Evolutionary conservation across 2,113 vertebrate species (phyloP).

Genomic region (Rhizomys pruinosus): DNA sequence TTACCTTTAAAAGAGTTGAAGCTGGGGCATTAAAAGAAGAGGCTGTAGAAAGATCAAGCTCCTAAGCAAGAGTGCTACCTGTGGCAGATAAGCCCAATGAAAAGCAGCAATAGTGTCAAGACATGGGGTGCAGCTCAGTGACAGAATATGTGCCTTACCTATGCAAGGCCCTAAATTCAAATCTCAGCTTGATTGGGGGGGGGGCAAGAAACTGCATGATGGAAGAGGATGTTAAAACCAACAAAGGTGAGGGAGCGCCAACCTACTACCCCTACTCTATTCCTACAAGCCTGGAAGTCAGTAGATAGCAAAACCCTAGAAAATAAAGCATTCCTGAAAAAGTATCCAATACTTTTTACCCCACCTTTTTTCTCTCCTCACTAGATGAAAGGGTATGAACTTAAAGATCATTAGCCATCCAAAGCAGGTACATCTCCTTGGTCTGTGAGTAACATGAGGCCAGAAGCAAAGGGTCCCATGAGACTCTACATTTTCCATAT

Average conservation of each 20-base stretch:
- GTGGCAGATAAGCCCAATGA: not conserved
- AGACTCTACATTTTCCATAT: not conserved
- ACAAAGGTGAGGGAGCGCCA: not conserved
- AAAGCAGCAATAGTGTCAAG: not conserved
- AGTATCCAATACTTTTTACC: not conserved
- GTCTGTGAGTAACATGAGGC: not conserved
- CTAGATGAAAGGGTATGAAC: not conserved
- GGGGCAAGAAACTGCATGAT: not conserved
- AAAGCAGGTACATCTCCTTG: not conserved
- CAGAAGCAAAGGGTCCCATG: not conserved
- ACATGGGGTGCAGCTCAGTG: not conserved
- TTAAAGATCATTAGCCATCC: not conserved
- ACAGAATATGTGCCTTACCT: not conserved
- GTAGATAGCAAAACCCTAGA: not conserved
- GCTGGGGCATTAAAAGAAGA: not conserved
- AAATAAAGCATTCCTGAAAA: slow-evolving; percentile 16
- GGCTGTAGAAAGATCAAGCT: not conserved
- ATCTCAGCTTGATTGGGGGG: too few species aligned
- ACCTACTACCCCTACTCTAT: not conserved
- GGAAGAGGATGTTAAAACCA: not conserved
- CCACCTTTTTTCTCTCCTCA: not conserved
- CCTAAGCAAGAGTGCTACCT: not conserved
- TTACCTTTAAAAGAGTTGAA: slow-evolving; percentile 36
- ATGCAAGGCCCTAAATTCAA: not conserved
- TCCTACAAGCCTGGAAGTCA: not conserved